Base-by-base conservation (phyloP, 2,797 vertebrate genomes). In the Sebastes minor region DNA sequence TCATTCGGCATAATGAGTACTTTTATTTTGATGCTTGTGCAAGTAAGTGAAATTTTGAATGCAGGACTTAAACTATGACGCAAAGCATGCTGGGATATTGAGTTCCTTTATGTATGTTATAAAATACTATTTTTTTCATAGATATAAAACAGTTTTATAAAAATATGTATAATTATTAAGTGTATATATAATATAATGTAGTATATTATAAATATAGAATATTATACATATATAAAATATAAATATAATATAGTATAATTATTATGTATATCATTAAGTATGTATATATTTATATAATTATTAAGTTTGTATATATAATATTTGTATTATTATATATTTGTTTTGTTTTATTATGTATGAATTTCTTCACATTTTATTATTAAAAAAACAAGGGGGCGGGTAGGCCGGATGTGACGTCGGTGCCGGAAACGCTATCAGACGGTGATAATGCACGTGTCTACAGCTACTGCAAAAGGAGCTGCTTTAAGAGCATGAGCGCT, bases 381-480 rank as follows among this genome's bases (percentile, higher is more conserved):
- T 8, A 4, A 25, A 23, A 12, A 35, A 27, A 8, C 5, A 3
- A 32, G 11, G 9, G 33, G 77, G 52, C 56, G 71, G 59, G 72
- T 4, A 49, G 1, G 2, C 70, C 84, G 92, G 90, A 92, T 13
- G 67, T 93, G 72, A 87, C 82, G 85, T 38, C 23, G 3, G 1
- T 27, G 20, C 22, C 80, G 83, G 87, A 90, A 87, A 68, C 32
- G 2, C 63, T 64, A 77, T 74, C 66, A 64, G 69, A 64, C 7
- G 1, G n/a, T 32, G 67, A 27, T 38, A 74, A 64, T 59, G 82
- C 89, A 91, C 91, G 88, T 89, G 91, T 78, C 6, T 10, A 1
- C 14, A 65, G 38, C 61, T 1, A 25, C 22, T 1, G 42, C 35
- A 35, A 3, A 1, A 42, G 38, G 38, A 16, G 38, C 14, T 16